Evolutionary conservation across 2,113 vertebrate species (phyloP).

Genomic region (Urocynchramus pylzowi): DNA sequence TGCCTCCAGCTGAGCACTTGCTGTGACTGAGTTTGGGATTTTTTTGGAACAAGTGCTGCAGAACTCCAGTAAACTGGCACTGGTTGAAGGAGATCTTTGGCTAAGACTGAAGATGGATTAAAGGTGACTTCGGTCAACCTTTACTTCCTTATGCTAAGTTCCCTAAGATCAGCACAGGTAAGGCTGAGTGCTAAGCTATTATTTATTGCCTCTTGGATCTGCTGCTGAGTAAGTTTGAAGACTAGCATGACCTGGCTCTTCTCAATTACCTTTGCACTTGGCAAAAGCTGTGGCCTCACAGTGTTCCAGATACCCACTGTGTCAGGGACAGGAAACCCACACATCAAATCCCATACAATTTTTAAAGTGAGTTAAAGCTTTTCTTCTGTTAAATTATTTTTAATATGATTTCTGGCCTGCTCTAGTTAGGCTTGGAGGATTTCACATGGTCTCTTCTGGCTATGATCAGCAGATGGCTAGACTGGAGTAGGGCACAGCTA

Average conservation of each 20-base stretch:
- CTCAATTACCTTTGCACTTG: background rate
- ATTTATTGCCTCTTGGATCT: background rate
- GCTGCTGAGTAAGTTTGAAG: background rate
- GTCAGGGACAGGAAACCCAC: background rate
- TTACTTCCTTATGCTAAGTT: background rate
- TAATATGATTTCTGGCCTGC: background rate
- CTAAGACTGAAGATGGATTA: background rate
- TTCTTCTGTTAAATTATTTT: background rate
- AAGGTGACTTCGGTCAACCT: background rate
- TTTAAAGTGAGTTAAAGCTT: background rate
- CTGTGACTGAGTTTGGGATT: background rate
- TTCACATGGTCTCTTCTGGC: background rate
- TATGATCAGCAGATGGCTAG: background rate
- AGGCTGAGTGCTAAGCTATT: background rate
- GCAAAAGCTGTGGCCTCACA: background rate
- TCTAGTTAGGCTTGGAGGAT: background rate
- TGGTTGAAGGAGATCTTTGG: background rate
- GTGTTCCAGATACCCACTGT: accelerated
- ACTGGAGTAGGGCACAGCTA: background rate
- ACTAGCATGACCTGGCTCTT: background rate
- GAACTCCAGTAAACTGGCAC: background rate
- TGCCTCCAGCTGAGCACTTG: background rate
- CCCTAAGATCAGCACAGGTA: background rate
- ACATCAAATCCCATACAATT: background rate
- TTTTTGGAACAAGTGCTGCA: background rate